Evolutionary conservation across 2,888 invertebrate species (phyloP), one percentile per base, ranked within the genome.

Genomic region (Sarcophaga variegata): DNA sequence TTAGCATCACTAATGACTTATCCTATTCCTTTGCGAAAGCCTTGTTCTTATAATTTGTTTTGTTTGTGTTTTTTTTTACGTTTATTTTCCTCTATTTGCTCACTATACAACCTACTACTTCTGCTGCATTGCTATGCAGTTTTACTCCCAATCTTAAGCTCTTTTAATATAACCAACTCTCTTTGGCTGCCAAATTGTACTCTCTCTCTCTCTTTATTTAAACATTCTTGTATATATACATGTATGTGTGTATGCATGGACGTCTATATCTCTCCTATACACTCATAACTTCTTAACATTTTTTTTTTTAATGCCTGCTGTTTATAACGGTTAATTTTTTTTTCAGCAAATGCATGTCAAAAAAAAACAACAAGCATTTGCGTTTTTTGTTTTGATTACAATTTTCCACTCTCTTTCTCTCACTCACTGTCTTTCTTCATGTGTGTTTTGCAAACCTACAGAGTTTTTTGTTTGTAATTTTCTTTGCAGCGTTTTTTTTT

Each of bases 121-220:
- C 76, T 47, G 76, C 71, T 81, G 80, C 70, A 80, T 76, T 71
- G 10, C 81, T 72, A 74, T 77, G 86, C 83, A 86, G 37, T 86
- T 66, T 22, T 54, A 64, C 82, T 69, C 88, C 89, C 89, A 91
- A 91, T 89, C 90, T 91, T 90, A 89, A 89, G 89, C 89, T 88
- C 86, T 78, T 78, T 49, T 22, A 76, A 49, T 72, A 22, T 81
- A 77, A 80, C 54, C 14, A 17, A 54, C 54, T 54, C 54, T 54
- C 54, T 54, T 17, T 54, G 4, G 12, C 4, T 14, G 0, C 2
- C 17, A 54, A 54, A 54, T 54, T 54, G 54, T 17, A 14, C 54
- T 54, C 54, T 54, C 17, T 8, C 27, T 81, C 69, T 72, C 37
- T 37, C 37, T 37, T 37, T 37, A 10, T 2, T 37, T 37, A 37